Conservation (phyloP, 1,140 invertebrate genomes). For the Pinna nobilis region DNA sequence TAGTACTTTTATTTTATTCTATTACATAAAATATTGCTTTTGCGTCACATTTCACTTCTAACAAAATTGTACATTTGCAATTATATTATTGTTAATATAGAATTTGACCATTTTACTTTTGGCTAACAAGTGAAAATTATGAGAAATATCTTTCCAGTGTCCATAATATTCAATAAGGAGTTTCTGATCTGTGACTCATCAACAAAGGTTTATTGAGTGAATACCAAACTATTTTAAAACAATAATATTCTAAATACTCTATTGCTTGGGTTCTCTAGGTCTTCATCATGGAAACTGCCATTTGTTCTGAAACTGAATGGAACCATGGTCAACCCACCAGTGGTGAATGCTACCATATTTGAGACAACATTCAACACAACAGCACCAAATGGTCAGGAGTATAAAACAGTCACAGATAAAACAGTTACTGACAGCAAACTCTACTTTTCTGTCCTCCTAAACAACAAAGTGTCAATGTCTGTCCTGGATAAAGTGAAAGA, state of each 20-base stretch:
- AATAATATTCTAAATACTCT: background rate
- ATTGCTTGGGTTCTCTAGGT: conserved; percentile 19
- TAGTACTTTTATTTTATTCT: no score
- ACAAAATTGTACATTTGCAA: no score
- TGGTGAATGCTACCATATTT: conserved; percentile 24
- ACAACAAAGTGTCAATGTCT: conserved; percentile 36
- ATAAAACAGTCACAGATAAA: background rate
- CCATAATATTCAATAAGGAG: background rate
- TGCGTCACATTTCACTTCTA: no score
- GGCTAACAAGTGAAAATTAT: no score
- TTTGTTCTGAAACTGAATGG: conserved; percentile 36
- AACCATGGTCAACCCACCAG: conserved; percentile 16
- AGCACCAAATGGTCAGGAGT: conserved; percentile 15
- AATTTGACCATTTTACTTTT: no score
- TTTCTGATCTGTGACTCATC: background rate
- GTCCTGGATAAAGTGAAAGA: conserved; percentile 16
- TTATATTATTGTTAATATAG: no score
- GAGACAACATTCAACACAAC: conserved; percentile 29
- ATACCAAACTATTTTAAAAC: background rate
- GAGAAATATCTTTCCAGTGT: background rate
- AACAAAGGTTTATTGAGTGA: background rate
- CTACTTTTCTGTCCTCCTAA: conserved; percentile 25
- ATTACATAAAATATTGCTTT: no score
- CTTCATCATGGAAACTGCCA: conserved; percentile 29
- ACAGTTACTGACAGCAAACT: conserved; percentile 21